Evolutionary conservation across 1,140 invertebrate species (phyloP).

Genomic region (Drosophila kepulauana): DNA sequence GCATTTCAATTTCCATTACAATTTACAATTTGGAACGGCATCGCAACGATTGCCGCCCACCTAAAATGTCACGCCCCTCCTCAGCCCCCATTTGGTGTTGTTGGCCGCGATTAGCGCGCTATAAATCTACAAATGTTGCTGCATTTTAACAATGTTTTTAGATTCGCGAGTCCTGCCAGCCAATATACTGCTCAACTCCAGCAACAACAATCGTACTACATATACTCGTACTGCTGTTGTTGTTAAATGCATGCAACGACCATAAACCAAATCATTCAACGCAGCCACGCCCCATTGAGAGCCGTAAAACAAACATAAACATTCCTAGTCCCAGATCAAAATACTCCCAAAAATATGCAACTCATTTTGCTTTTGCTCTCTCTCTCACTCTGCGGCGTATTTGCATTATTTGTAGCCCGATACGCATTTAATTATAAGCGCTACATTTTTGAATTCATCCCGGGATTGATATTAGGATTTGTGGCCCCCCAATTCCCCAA

Average conservation of each 20-base stretch:
- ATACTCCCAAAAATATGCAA: constrained; percentile 67
- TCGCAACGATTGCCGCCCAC: constrained; percentile 32
- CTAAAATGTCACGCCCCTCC: constrained; percentile 37
- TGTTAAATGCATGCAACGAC: constrained; percentile 75
- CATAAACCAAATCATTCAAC: constrained; percentile 78
- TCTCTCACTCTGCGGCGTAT: constrained; percentile 23
- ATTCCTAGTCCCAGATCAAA: constrained; percentile 33
- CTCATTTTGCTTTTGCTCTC: constrained; percentile 52
- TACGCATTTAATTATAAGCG: constrained; percentile 77
- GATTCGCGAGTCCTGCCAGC: constrained; percentile 36
- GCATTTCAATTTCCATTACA: constrained; percentile 83
- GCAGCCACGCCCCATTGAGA: constrained; percentile 64
- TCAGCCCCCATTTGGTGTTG: constrained; percentile 38
- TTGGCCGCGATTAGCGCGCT: constrained; percentile 80
- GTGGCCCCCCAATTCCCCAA: neutral
- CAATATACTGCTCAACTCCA: constrained; percentile 42
- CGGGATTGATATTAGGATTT: constrained; percentile 26
- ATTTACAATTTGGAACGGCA: constrained; percentile 68
- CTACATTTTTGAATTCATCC: constrained; percentile 31
- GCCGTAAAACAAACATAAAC: constrained; percentile 54
- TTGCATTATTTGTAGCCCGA: constrained; percentile 77
- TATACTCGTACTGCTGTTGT: constrained; percentile 32
- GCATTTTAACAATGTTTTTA: constrained; percentile 81
- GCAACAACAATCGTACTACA: constrained; percentile 1
- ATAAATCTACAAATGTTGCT: constrained; percentile 82